phyloP scores from a whole-genome alignment of 2,888 invertebrate genomes.

The Macaria liturata region DNA sequence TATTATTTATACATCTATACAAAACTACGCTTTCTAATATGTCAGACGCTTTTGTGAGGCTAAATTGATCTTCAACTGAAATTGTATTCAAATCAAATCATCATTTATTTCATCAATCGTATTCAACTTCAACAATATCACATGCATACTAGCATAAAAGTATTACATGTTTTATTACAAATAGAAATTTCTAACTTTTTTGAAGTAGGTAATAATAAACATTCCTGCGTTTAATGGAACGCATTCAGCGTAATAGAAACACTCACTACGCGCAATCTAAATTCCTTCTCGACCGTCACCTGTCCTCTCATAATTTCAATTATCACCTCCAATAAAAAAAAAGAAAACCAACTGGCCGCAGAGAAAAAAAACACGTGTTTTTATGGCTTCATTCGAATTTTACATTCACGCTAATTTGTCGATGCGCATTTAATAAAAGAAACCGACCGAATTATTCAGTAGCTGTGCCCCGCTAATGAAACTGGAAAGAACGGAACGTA shows the following conservation, averaged over 20 bases:
- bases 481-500: slow-evolving; percentile 65
- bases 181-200: too few species aligned
- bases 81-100: too few species aligned
- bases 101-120: too few species aligned
- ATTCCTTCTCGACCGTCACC: slow-evolving; percentile 59
- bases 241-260: slow-evolving; percentile 20
- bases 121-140: too few species aligned
- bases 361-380: slow-evolving; percentile 66
- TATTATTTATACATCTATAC: too few species aligned
- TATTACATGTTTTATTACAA: too few species aligned
- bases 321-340: slow-evolving; percentile 75
- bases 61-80: too few species aligned
- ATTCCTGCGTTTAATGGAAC: slow-evolving; percentile 14
- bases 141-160: too few species aligned
- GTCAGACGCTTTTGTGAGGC: too few species aligned
- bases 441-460: slow-evolving; percentile 79
- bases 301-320: slow-evolving; percentile 78
- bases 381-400: slow-evolving; percentile 77
- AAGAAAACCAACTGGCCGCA: slow-evolving; percentile 54
- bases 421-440: slow-evolving; percentile 73
- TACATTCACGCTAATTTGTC: slow-evolving; percentile 82
- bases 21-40: too few species aligned
- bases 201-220: slow-evolving; percentile 2
- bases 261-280: slow-evolving; percentile 52
- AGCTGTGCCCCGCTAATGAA: slow-evolving; percentile 78